Evolutionary conservation across 2,888 invertebrate species (phyloP).

Genomic region (Nematopogon swammerdamellus): DNA sequence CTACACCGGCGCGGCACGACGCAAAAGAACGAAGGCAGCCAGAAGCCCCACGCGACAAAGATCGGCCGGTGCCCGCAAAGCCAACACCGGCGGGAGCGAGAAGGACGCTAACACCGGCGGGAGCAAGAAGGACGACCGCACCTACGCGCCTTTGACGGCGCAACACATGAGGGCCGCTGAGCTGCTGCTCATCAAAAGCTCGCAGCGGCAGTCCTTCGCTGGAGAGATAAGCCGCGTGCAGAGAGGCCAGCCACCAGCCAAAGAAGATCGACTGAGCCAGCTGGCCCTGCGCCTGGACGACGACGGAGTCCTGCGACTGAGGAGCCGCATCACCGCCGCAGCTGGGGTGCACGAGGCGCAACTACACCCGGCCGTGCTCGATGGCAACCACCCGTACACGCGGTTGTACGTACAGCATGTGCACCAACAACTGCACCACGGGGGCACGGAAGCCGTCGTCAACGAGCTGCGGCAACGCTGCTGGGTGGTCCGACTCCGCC

Average conservation of each 20-base stretch:
- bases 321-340: constrained; percentile 2
- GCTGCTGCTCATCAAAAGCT: neutral
- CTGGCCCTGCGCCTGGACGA: constrained; percentile 6
- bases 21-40: neutral
- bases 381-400: neutral
- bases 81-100: no score
- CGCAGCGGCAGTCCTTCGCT: neutral
- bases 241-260: neutral
- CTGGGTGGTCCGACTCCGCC: constrained; percentile 7
- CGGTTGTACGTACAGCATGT: neutral
- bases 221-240: neutral
- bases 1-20: neutral
- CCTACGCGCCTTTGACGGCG: neutral
- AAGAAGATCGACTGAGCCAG: constrained; percentile 1
- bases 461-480: constrained; percentile 9
- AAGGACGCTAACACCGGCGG: no score
- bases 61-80: neutral
- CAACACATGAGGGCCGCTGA: neutral
- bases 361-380: constrained; percentile 3
- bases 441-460: constrained; percentile 5
- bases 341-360: neutral
- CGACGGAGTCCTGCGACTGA: constrained; percentile 4
- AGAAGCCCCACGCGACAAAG: neutral
- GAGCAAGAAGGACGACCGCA: neutral
- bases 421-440: constrained; percentile 6